These are phyloP conservation scores for Chaetops frenatus DNA, from an alignment of 2,113 vertebrate genomes.

Conservation along the genomic window DNA sequence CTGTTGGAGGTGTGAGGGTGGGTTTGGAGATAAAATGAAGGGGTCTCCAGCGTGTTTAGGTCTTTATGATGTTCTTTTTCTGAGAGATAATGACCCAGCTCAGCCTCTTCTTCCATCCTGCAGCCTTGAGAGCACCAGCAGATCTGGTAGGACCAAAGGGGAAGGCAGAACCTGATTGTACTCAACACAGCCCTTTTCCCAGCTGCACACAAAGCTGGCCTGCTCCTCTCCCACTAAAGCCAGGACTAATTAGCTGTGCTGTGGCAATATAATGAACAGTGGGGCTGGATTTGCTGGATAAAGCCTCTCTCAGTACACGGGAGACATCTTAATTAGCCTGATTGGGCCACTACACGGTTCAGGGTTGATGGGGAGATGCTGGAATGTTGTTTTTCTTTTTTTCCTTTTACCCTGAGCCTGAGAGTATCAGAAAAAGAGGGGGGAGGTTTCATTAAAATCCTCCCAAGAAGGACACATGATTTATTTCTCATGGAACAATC, in stretches of 20 bases:
- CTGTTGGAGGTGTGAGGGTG: neutral
- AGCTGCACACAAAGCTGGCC: neutral
- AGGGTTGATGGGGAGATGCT: neutral
- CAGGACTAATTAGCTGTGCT: constrained; percentile 13
- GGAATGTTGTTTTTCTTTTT: constrained; percentile 1
- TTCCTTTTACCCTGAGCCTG: neutral
- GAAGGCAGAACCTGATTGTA: neutral
- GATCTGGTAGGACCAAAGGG: neutral
- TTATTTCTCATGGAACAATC: constrained; percentile 7
- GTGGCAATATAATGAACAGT: neutral
- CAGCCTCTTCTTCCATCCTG: neutral
- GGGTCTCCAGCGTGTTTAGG: accelerated
- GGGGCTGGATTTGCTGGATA: neutral
- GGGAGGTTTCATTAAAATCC: constrained; percentile 22
- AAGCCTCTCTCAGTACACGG: neutral
- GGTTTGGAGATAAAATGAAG: neutral
- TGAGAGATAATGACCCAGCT: neutral
- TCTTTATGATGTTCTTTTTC: neutral
- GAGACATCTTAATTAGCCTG: constrained; percentile 47
- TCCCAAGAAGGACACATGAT: neutral
- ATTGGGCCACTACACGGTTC: constrained; percentile 10
- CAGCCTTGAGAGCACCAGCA: neutral
- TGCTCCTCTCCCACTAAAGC: neutral
- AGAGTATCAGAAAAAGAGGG: neutral
- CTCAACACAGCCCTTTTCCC: neutral